Conservation (phyloP, 1,140 invertebrate species). For the Zelostemma sp. region DNA sequence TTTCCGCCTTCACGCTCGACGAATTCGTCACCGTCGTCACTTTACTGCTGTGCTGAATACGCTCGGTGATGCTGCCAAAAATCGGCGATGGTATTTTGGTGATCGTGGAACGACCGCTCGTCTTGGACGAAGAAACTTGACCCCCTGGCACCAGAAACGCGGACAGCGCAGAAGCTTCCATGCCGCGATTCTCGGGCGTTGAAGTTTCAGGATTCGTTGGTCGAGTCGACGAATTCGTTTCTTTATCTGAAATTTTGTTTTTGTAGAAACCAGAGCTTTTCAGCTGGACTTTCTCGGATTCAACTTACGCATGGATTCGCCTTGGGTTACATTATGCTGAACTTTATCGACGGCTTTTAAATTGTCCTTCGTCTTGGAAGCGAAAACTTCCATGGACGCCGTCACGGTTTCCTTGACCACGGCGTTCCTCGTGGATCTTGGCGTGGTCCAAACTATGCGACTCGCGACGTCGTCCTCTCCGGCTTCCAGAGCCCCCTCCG, state of each 20-base stretch:
- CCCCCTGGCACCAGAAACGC: conserved; percentile 74
- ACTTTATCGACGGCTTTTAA: neutral
- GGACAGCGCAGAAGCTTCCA: conserved; percentile 68
- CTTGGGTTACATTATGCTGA: neutral
- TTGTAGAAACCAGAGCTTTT: no score
- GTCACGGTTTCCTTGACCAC: conserved; percentile 28
- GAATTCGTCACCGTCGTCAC: neutral
- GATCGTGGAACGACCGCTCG: conserved; percentile 3
- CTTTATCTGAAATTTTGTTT: neutral
- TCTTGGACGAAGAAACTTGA: conserved; percentile 60
- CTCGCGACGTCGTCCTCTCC: conserved; percentile 38
- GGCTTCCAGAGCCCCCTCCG: conserved; percentile 18
- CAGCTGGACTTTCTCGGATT: conserved; percentile 2
- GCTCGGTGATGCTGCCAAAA: neutral
- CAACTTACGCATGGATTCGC: conserved; percentile 18
- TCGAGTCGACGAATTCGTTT: neutral
- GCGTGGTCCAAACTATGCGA: conserved; percentile 58
- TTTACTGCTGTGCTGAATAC: neutral
- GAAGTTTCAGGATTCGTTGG: conserved; percentile 9
- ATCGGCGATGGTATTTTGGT: neutral
- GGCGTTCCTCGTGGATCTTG: conserved; percentile 16
- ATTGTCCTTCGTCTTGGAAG: conserved; percentile 12
- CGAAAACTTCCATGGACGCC: conserved; percentile 21
- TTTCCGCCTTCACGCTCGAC: neutral
- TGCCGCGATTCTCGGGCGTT: conserved; percentile 26